Base-by-base conservation (phyloP, 2,113 vertebrate genomes). In the Quiscalus mexicanus region DNA sequence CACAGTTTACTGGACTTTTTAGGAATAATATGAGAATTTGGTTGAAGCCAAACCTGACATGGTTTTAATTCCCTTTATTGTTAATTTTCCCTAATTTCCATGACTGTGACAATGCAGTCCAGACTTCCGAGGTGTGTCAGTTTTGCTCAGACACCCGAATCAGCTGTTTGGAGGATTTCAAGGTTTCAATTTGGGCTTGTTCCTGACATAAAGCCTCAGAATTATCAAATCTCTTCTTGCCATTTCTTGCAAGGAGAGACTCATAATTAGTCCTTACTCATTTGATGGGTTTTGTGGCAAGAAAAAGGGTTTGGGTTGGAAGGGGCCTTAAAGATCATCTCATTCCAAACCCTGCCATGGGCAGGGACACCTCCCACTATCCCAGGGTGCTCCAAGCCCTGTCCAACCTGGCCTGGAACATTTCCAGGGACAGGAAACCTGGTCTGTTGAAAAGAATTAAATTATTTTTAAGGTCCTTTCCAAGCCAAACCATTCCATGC, bases 251-350 rank as follows among this genome's bases (percentile, higher is more conserved):
- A 62, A 58, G 67, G 55, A 67, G 58, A 67, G 14, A 31, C 13
- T 74, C 6, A 2, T 9, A 60, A 44, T 44, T 63, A 12, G 11
- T 11, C 12, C 27, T 63, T 42, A 11, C 13, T 15, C 0, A 0
- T 50, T 73, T 41, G 37, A 3, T 60, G 69, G 12, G 17, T 58
- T 70, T 69, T 42, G 15, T 33, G 11, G 11, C 25, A 73, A 53
- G 16, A 93, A n/a, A 10, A 74, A 19, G 5, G 19, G 60, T 52
- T 74, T 21, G 45, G 10, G 7, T 75, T 60, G 52, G 28, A 75
- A 60, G 11, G 20, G 4, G 2, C 33, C 20, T 39, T 15, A 33
- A 73, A 65, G 31, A 6, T 42, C 31, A 42, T 44, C 50, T 23
- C 1, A 10, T 49, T 18, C 41, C 64, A 28, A 0, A 15, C 30